Evolutionary conservation across 2,797 vertebrate species (phyloP).

Genomic region (Sebastes alutus): DNA sequence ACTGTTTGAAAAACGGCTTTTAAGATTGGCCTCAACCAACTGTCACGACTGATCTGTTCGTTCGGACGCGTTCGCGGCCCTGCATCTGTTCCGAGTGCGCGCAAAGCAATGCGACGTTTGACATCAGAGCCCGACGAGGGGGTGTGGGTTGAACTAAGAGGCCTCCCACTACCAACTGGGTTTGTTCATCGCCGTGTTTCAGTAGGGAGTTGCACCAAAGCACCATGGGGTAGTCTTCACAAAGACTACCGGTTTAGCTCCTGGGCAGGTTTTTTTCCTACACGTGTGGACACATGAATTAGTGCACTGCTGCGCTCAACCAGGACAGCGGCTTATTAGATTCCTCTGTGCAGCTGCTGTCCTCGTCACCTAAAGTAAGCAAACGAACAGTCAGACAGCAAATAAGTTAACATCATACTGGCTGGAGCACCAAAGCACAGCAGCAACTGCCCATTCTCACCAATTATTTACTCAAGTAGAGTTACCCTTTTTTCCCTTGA

Average conservation of each 20-base stretch:
- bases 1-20: conserved; percentile 57
- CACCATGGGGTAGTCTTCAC: conserved; percentile 64
- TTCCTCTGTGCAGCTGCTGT: conserved; percentile 28
- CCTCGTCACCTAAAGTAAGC: conserved; percentile 20
- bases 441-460: conserved; percentile 31
- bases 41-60: conserved; percentile 44
- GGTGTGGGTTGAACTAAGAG: conserved; percentile 13
- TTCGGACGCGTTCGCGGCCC: conserved; percentile 48
- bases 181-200: conserved; percentile 50
- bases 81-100: conserved; percentile 46
- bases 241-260: conserved; percentile 48
- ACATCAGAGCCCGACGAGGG: conserved; percentile 26
- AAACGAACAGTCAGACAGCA: conserved; percentile 47
- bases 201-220: conserved; percentile 74
- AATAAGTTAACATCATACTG: conserved; percentile 38
- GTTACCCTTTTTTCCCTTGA: conserved; percentile 19
- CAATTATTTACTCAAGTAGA: conserved; percentile 20
- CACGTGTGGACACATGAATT: conserved; percentile 23
- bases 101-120: conserved; percentile 12
- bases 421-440: conserved; percentile 68
- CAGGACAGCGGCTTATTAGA: conserved; percentile 48
- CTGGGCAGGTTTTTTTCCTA: conserved; percentile 17
- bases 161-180: conserved; percentile 23
- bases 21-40: conserved; percentile 49
- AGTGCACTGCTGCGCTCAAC: conserved; percentile 56